These are phyloP conservation scores for Pterois miles DNA, from an alignment of 2,797 vertebrate genomes.

Conservation along the genomic window DNA sequence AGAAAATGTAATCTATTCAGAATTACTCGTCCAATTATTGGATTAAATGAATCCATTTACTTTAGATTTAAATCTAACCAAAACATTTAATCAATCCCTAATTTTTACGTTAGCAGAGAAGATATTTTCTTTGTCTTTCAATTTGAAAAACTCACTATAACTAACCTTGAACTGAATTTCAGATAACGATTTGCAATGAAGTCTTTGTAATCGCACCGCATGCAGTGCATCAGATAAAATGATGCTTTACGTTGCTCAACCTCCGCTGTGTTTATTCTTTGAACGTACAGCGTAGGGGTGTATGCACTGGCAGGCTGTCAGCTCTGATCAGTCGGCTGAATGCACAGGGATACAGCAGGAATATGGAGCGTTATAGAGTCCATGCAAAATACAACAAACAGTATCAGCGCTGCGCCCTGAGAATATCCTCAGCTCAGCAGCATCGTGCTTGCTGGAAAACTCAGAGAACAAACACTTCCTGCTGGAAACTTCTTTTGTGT, in stretches of 20 bases:
- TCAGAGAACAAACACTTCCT: constrained; percentile 34
- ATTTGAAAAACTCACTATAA: background rate
- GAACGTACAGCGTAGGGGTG: constrained; percentile 39
- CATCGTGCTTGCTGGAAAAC: constrained; percentile 28
- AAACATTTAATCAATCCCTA: background rate
- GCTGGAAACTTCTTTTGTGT: constrained; percentile 32
- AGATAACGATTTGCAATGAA: constrained; percentile 17
- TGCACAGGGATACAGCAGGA: constrained; percentile 47
- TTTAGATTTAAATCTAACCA: background rate
- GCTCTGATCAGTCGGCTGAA: constrained; percentile 65
- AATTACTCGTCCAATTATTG: background rate
- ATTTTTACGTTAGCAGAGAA: background rate
- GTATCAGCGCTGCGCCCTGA: constrained; percentile 27
- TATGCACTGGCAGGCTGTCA: constrained; percentile 39
- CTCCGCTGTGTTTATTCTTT: constrained; percentile 45
- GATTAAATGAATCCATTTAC: background rate
- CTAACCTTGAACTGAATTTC: background rate
- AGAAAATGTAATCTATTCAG: background rate
- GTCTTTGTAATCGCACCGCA: constrained; percentile 35
- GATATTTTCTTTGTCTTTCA: background rate
- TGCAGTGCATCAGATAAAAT: constrained; percentile 50
- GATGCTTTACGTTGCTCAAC: constrained; percentile 38
- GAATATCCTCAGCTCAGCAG: constrained; percentile 44
- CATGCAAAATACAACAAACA: constrained; percentile 64
- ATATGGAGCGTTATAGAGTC: constrained; percentile 50